Evolutionary conservation across 2,113 vertebrate genomes (phyloP).

Genomic region (Ammodytes dubius): DNA sequence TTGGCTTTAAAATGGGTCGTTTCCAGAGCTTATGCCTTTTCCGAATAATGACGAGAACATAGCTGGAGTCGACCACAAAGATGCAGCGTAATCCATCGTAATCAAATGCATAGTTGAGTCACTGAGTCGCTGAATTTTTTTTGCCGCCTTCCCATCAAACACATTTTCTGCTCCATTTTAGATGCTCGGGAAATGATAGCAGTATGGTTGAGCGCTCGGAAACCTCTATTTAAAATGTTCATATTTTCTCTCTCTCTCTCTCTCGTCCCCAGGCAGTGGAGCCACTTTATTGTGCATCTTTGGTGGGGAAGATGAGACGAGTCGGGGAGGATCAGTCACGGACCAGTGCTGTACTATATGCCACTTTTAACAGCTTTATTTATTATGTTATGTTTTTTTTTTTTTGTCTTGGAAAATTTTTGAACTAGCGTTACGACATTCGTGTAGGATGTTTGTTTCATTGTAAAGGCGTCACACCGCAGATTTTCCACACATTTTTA

Average conservation of each 20-base stretch:
- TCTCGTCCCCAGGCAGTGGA: constrained; percentile 66
- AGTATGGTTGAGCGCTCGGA: neutral
- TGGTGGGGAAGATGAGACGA: constrained; percentile 63
- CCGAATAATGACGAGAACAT: neutral
- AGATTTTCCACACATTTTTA: constrained; percentile 55
- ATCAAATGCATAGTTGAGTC: constrained; percentile 22
- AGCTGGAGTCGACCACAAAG: constrained; percentile 12
- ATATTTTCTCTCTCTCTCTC: constrained; percentile 32
- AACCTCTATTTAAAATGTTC: neutral
- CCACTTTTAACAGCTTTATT: constrained; percentile 95
- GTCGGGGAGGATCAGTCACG: constrained; percentile 77
- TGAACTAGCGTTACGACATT: constrained; percentile 69
- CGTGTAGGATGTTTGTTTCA: constrained; percentile 88
- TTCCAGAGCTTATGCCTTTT: neutral
- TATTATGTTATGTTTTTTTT: constrained; percentile 92
- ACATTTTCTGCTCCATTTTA: constrained; percentile 42
- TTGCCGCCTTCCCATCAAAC: constrained; percentile 10
- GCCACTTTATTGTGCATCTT: constrained; percentile 68
- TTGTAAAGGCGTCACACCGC: constrained; percentile 83
- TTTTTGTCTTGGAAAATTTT: constrained; percentile 80
- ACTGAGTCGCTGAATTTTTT: constrained; percentile 1
- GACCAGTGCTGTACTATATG: constrained; percentile 90
- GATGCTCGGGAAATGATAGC: constrained; percentile 17
- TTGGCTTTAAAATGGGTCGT: constrained; percentile 2
- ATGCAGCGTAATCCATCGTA: constrained; percentile 17